Percentiles rank a stretch among this genome's conserved stretches.
These are phyloP conservation scores for Eumaeus atala DNA, from an alignment of 1,140 invertebrate genomes.

Conservation along the genomic window DNA sequence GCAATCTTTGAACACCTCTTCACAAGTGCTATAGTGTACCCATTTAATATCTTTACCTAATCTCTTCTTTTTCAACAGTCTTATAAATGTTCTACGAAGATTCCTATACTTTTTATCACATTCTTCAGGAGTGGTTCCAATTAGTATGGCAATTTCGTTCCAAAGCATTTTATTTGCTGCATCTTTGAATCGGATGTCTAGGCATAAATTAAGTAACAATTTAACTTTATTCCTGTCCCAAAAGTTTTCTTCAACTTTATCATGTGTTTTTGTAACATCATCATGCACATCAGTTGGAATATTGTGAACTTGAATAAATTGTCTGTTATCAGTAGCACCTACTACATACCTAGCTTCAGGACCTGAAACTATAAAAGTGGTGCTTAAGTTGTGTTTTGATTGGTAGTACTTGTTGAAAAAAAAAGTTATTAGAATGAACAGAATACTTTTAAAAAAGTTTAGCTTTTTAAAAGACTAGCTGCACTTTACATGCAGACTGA, in stretches of 20 bases:
- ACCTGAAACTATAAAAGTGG: constrained; percentile 33
- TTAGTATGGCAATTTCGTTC: constrained; percentile 43
- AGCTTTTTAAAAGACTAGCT: too few relatives aligned
- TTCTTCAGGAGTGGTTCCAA: constrained; percentile 47
- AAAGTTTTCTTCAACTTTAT: constrained; percentile 42
- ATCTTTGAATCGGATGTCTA: constrained; percentile 45
- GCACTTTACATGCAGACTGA: too few relatives aligned
- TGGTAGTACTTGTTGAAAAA: too few relatives aligned
- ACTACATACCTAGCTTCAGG: constrained; percentile 48
- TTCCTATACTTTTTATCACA: constrained; percentile 58
- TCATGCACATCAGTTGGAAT: constrained; percentile 23
- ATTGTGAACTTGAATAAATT: constrained; percentile 43
- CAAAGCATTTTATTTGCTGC: constrained; percentile 45
- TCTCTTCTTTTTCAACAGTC: constrained; percentile 54
- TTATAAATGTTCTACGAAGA: constrained; percentile 52
- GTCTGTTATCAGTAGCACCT: constrained; percentile 43
- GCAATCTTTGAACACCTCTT: constrained; percentile 57
- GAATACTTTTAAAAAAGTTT: neutral
- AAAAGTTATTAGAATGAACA: too few relatives aligned
- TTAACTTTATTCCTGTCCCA: constrained; percentile 61
- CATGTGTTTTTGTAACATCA: constrained; percentile 23
- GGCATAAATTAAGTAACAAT: constrained; percentile 43
- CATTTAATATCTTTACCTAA: constrained; percentile 61
- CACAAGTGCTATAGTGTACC: constrained; percentile 54
- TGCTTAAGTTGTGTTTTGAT: neutral